These are phyloP conservation scores for Phanerotoma sp. DNA, from an alignment of 2,888 invertebrate species.

Conservation along the genomic window DNA sequence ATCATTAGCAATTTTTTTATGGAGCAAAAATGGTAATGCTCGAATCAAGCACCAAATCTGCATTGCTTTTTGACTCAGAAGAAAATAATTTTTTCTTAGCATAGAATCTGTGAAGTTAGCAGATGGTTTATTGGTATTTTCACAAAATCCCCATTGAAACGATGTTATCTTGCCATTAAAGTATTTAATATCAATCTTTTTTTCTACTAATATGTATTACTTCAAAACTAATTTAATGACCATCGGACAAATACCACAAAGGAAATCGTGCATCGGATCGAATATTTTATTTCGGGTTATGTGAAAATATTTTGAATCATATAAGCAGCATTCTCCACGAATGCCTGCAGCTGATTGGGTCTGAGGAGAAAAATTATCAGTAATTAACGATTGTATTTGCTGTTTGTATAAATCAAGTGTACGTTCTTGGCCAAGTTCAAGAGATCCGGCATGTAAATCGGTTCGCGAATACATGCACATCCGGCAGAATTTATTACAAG, in stretches of 20 bases:
- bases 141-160: background rate
- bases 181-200: background rate
- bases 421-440: constrained; percentile 17
- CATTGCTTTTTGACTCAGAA: background rate
- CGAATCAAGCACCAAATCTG: background rate
- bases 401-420: constrained; percentile 15
- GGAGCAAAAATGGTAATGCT: constrained; percentile 3
- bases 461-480: constrained; percentile 17
- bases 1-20: constrained; percentile 34
- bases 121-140: background rate
- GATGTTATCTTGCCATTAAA: background rate
- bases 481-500: constrained; percentile 26
- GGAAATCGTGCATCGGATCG: background rate
- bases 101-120: background rate
- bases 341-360: background rate
- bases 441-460: constrained; percentile 15
- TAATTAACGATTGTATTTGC: constrained; percentile 1
- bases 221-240: background rate
- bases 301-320: constrained; percentile 1
- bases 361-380: background rate
- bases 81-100: background rate
- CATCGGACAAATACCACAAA: background rate
- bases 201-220: background rate
- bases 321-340: background rate
- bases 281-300: background rate